These are phyloP conservation scores for Myiagra hebetior DNA, from an alignment of 2,113 vertebrate species.

Conservation along the genomic window DNA sequence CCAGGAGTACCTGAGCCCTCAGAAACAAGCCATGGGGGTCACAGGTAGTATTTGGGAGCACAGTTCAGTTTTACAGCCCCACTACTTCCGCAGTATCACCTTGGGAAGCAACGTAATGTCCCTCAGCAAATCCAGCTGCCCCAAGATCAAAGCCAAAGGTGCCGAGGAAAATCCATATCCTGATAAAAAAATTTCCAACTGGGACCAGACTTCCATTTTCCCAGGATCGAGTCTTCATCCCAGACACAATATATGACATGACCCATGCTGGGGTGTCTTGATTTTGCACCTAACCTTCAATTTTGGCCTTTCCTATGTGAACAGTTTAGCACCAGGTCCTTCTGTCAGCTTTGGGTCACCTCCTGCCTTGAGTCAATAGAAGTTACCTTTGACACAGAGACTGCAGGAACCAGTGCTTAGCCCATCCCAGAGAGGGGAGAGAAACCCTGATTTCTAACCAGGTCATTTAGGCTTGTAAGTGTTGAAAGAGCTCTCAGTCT, in stretches of 20 bases:
- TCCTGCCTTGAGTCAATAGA: background rate
- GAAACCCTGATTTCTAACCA: background rate
- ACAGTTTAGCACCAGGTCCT: background rate
- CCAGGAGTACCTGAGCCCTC: background rate
- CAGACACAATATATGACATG: background rate
- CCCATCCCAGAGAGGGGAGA: background rate
- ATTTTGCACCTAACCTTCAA: background rate
- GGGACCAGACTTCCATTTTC: background rate
- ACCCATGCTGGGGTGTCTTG: background rate
- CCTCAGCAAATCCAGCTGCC: constrained; percentile 6
- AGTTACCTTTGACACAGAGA: background rate
- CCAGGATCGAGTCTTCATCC: background rate
- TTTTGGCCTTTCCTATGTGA: background rate
- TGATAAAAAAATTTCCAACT: background rate
- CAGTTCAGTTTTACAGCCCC: constrained; percentile 50
- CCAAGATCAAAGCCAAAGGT: constrained; percentile 41
- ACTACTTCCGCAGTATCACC: constrained; percentile 35
- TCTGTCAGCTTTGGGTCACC: background rate
- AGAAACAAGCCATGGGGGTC: background rate
- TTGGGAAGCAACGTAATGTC: constrained; percentile 6
- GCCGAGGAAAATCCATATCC: constrained; percentile 24
- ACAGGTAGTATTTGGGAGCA: background rate
- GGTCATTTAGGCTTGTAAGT: background rate
- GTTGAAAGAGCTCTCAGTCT: background rate
- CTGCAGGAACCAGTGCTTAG: background rate